Percentiles rank a stretch among this genome's conserved stretches.
Conservation (phyloP, 1,140 invertebrate species). For the Agrilus planipennis region DNA sequence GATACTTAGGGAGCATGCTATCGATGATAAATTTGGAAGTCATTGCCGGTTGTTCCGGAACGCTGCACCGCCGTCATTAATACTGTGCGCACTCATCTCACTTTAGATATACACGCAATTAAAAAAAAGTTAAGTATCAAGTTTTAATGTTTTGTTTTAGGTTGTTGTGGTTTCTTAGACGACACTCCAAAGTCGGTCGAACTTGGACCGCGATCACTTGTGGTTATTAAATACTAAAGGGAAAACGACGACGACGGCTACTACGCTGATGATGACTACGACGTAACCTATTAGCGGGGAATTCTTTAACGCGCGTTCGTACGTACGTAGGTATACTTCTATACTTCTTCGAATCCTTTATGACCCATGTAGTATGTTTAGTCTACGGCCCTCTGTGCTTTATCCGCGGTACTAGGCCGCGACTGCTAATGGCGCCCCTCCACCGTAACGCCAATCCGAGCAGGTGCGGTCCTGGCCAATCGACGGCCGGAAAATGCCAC, state of each 20-base stretch:
- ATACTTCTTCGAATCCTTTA: slow-evolving; percentile 55
- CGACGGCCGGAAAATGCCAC: slow-evolving; percentile 22
- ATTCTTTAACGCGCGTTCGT: slow-evolving; percentile 49
- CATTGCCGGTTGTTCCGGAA: slow-evolving; percentile 47
- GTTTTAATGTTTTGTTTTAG: too few relatives aligned
- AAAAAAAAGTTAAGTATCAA: slow-evolving; percentile 20
- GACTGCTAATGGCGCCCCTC: slow-evolving; percentile 48
- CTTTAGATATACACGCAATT: slow-evolving; percentile 31
- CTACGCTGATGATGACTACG: slow-evolving; percentile 10
- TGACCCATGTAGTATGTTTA: slow-evolving; percentile 53
- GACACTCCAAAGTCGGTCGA: too few relatives aligned
- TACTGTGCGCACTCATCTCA: slow-evolving; percentile 16
- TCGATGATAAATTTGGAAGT: slow-evolving; percentile 94
- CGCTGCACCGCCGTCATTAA: slow-evolving; percentile 31
- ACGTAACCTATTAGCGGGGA: slow-evolving; percentile 32
- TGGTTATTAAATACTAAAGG: too few relatives aligned
- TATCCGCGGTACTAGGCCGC: slow-evolving; percentile 50
- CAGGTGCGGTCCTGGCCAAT: slow-evolving; percentile 34
- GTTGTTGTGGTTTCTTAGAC: too few relatives aligned
- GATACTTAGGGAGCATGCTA: slow-evolving; percentile 93
- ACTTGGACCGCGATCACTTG: too few relatives aligned
- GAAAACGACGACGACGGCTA: too few relatives aligned
- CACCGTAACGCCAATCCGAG: slow-evolving; percentile 30
- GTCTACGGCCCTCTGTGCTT: slow-evolving; percentile 53
- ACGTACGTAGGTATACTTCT: too few relatives aligned